Percentiles rank a stretch among this genome's conserved stretches.
Evolutionary conservation across 1,140 invertebrate species (phyloP).

Genomic region (Caerostris darwini): DNA sequence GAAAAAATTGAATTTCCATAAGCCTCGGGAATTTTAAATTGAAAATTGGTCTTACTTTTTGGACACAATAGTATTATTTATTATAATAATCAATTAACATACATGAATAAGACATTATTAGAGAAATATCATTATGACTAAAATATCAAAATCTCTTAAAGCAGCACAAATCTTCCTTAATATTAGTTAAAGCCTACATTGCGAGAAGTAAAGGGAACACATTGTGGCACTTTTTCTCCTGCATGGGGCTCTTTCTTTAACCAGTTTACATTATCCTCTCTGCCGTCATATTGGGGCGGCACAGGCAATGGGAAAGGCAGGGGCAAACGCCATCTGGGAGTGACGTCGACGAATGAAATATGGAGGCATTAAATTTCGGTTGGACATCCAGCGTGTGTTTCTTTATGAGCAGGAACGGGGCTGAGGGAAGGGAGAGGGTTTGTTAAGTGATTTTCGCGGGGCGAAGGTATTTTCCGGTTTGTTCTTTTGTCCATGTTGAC

Average conservation of each 20-base stretch:
- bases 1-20: no score
- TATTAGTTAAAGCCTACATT: not conserved
- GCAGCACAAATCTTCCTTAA: not conserved
- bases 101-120: no score
- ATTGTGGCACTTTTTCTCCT: not conserved
- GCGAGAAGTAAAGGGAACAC: not conserved
- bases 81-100: no score
- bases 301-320: slow-evolving; percentile 17
- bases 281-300: not conserved
- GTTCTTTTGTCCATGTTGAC: slow-evolving; percentile 6
- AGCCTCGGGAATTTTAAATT: no score
- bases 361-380: slow-evolving; percentile 65
- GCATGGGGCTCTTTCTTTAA: slow-evolving; percentile 19
- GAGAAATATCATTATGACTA: no score
- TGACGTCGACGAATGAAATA: slow-evolving; percentile 71
- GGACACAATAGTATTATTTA: no score
- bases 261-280: slow-evolving; percentile 38
- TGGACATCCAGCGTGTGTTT: not conserved
- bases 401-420: not conserved
- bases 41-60: no score
- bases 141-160: not conserved
- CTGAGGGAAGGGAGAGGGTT: not conserved
- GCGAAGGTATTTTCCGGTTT: slow-evolving; percentile 6
- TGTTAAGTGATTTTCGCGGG: slow-evolving; percentile 60
- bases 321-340: slow-evolving; percentile 44